Evolutionary conservation across 2,888 invertebrate species (phyloP).

Genomic region (Hartigia nigra): DNA sequence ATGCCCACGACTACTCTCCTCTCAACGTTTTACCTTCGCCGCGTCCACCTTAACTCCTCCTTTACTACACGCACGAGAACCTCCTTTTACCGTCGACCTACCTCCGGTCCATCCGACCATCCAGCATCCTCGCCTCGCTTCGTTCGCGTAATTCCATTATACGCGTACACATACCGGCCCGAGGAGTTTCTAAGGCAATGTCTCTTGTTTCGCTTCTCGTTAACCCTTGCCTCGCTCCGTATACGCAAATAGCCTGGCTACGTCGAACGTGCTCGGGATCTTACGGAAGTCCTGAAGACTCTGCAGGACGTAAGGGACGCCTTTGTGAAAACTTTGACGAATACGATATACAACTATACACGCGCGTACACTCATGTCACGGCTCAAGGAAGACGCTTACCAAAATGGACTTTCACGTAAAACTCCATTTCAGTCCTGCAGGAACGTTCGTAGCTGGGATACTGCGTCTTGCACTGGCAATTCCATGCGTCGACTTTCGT

Average conservation of each 20-base stretch:
- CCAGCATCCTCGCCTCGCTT: background rate
- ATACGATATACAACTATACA: background rate
- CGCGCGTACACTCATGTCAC: background rate
- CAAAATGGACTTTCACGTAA: too few species aligned
- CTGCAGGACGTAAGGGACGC: background rate
- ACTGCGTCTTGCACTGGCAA: background rate
- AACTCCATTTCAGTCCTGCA: background rate
- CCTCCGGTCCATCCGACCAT: background rate
- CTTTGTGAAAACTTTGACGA: background rate
- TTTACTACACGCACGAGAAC: background rate
- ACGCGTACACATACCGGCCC: background rate
- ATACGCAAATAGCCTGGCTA: background rate
- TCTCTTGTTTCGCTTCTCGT: slow-evolving; percentile 2
- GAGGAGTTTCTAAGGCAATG: background rate
- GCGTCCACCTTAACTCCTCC: background rate
- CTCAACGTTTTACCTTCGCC: background rate
- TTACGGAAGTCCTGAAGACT: background rate
- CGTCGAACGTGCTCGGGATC: background rate
- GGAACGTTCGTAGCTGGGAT: background rate
- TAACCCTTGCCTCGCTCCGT: background rate
- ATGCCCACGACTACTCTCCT: background rate
- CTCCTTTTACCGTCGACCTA: background rate
- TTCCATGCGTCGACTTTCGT: background rate
- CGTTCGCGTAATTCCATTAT: slow-evolving; percentile 1
- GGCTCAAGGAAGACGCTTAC: too few species aligned